Base-by-base conservation (phyloP, 2,888 invertebrate species). In the Diadegma fenestrale region DNA sequence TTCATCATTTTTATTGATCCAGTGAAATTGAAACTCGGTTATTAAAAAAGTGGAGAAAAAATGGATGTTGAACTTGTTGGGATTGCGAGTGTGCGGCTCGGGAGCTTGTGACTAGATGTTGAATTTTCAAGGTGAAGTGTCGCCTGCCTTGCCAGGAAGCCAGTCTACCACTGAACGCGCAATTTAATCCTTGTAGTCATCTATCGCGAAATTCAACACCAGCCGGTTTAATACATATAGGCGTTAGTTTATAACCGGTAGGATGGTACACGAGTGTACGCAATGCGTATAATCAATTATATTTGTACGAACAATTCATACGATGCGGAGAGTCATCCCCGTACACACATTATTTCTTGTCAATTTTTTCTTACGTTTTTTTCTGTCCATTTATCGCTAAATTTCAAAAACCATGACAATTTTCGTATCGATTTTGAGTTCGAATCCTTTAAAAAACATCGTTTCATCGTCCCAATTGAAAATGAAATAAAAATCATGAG, bases 201-300 rank as follows among this genome's bases (percentile, higher is more conserved):
- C 64, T 68, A 82, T 86, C 81, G 69, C 75, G 86, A 86, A 85
- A 86, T 82, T 79, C 80, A 82, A 82, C 69, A 86, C 80, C 73
- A 30, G 51, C 30, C 22, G 33, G 22, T 80, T 72, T 76, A 76
- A 6, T 26, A 14, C 71, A 73, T 66, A 80, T 58, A 76, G 76
- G 69, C 71, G 79, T 80, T 82, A 48, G 78, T 68, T 73, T 79
- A 75, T 64, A 63, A 82, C 43, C 37, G 61, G 78, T 19, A n/a
- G 8, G 14, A 19, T 12, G 58, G 41, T 43, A 61, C 61, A 66
- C 66, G 64, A 48, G 43, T 37, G 41, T 76, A 78, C 83, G 66
- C 84, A 79, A 85, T 80, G 79, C 72, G 77, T 82, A 82, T 85
- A 85, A 82, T 80, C 80, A 79, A 87, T 87, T 80, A 83, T 77